Evolutionary conservation across 2,797 vertebrate genomes (phyloP), one percentile per base, ranked within the genome.

Genomic region (Microctenopoma steveboyesi): DNA sequence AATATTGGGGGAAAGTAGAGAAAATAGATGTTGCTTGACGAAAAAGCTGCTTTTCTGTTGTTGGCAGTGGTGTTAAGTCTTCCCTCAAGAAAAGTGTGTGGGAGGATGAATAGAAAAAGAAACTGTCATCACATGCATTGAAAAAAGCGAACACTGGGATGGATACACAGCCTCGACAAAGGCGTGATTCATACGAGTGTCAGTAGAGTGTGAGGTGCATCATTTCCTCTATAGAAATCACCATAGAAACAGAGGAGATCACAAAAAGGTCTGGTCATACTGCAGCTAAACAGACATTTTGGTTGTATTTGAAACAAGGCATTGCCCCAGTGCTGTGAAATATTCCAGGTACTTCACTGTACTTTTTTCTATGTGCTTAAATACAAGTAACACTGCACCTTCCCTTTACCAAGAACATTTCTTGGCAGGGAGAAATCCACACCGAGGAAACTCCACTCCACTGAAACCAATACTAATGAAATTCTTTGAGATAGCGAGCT

Each of bases 391-490:
- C 57, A 67, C 47, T 71, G 74, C 73, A 78, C 64, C 46, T 45
- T 72, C 63, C 25, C 28, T 62, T 47, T 33, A 56, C 25, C 49
- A 35, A 22, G 58, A 67, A 40, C 6, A 6, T 64, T 73, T 76
- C 69, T 65, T 79, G 70, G 68, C 69, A 69, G 56, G 43, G 43
- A 66, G 46, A 67, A 65, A 67, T 48, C 50, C 56, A 68, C 68
- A 64, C 59, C 0, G 27, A 63, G 65, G 45, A 56, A 54, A 64
- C 46, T 48, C 47, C 25, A 48, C 61, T 66, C 40, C 15, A 28
- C 55, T 40, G 53, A 78, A 78, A 81, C 69, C 85, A 71, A 64
- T 62, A 60, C 74, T 81, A 84, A 88, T 76, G 62, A 45, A 70
- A 79, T 70, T 53, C 42, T 65, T 76, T 55, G 13, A 51, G 25